Evolutionary conservation across 2,113 vertebrate genomes (phyloP), one percentile per base, ranked within the genome.

Genomic region (Gadus macrocephalus): DNA sequence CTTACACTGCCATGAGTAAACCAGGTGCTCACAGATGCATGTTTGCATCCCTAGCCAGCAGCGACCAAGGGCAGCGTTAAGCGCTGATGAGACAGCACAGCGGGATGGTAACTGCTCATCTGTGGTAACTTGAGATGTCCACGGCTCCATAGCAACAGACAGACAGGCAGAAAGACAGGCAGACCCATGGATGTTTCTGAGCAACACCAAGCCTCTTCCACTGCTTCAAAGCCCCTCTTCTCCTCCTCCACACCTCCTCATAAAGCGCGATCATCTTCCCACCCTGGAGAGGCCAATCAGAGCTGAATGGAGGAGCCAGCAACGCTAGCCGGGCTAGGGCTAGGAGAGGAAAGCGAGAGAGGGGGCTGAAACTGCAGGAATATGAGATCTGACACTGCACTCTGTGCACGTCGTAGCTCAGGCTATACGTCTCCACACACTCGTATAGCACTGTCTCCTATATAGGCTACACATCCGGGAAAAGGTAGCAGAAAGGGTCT

Each of bases 31-130:
- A 9, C 42, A 14, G 42, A 49, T 49, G 42, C 42, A 14, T 1
- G 42, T 49, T 49, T 14, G 9, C 42, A 9, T 49, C 42, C 42
- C 8, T 49, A 49, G 42, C 42, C 42, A 49, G 42, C 42, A 14
- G 42, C 12, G 42, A 14, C 42, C 42, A 83, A 87, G 79, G 86
- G 90, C 86, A 91, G 87, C 84, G 81, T 85, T 86, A 69, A 49
- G 68, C 31, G 28, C 79, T 74, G 70, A 81, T 76, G 35, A 70
- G 77, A 78, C 75, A 67, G 56, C 73, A 62, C 62, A 72, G 12
- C 4, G 59, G 72, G 25, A 74, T 78, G 75, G 88, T 66, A 31
- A 75, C 70, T 67, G 64, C 76, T 56, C 72, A 69, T 84, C 76
- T 75, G 53, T 72, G 65, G 75, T 79, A 80, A 82, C 72, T 53